Conservation (phyloP, 2,888 invertebrate species). For the Steromphala cineraria region DNA sequence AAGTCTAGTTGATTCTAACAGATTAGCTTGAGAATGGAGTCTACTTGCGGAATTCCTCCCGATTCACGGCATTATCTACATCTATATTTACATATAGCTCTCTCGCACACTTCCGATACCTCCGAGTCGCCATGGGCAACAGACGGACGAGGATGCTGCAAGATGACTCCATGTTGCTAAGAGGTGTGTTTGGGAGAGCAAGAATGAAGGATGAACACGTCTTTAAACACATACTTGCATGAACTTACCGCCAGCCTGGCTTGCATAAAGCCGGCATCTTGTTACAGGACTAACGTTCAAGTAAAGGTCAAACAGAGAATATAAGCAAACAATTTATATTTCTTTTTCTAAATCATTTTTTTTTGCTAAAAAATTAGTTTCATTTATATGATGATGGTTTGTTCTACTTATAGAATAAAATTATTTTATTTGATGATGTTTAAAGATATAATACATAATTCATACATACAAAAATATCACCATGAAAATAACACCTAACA, state of each 20-base stretch:
- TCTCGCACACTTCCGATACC: background rate
- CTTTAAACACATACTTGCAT: background rate
- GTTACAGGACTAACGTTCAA: too few species aligned
- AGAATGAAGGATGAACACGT: background rate
- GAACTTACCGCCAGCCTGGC: background rate
- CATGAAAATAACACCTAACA: too few species aligned
- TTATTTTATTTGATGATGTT: too few species aligned
- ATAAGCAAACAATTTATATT: too few species aligned
- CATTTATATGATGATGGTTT: too few species aligned
- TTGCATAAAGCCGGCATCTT: too few species aligned
- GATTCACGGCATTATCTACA: constrained; percentile 4
- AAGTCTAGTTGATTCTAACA: background rate
- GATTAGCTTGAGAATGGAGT: constrained; percentile 9
- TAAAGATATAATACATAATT: too few species aligned
- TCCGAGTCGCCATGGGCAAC: background rate
- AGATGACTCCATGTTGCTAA: background rate
- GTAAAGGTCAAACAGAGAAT: too few species aligned
- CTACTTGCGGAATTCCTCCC: background rate
- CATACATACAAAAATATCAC: too few species aligned
- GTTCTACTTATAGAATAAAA: too few species aligned
- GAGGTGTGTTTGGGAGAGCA: background rate
- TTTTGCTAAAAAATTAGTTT: too few species aligned
- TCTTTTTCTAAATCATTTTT: too few species aligned
- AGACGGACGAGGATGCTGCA: background rate
- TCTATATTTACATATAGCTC: background rate